Evolutionary conservation across 2,797 vertebrate genomes (phyloP), one percentile per base, ranked within the genome.

Genomic region (Chlorospingus flavigularis): DNA sequence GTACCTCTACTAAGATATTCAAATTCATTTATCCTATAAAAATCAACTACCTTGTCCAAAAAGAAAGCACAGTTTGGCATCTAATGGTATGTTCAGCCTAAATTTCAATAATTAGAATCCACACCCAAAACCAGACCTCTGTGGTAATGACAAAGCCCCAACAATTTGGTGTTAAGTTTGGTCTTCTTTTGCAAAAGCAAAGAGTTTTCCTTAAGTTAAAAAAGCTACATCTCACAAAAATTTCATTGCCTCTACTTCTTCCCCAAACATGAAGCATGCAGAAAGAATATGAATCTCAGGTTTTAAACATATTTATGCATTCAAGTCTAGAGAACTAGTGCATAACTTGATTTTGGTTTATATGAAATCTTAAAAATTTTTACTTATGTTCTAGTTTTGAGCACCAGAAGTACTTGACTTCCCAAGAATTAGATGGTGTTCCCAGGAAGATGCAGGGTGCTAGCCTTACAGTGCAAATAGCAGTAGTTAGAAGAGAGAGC

Each of bases 181-280:
- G 43, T 24, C 30, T 76, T 58, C 37, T 72, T 66, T 40, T 40
- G 23, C 45, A 73, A 30, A 62, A 42, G 47, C 24, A 35, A 17
- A 14, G 6, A 7, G 18, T 61, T 70, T 83, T 43, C 25, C 53
- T 42, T 8, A 63, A 65, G 76, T 8, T 30, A 53, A 45, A 50
- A 82, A 85, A 62, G n/a, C 14, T 53, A 61, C 14, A 13, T 62
- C 61, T 26, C 53, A 33, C 28, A 37, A 26, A 73, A 71, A 26
- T 43, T 71, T 54, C 13, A 54, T 7, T 31, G 31, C 16, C 11
- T 40, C 18, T 57, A 39, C 17, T 24, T 75, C 76, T 17, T 83
- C 35, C 30, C 13, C 18, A 51, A 26, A 91, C 68, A 21, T 0
- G 2, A 83, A 78, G 60, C 13, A 37, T 0, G 1, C 0, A 0